A percentile compares a stretch with the other conserved stretches of the same genome.
Conservation (phyloP, 1,140 invertebrate genomes). For the Riptortus pedestris region DNA sequence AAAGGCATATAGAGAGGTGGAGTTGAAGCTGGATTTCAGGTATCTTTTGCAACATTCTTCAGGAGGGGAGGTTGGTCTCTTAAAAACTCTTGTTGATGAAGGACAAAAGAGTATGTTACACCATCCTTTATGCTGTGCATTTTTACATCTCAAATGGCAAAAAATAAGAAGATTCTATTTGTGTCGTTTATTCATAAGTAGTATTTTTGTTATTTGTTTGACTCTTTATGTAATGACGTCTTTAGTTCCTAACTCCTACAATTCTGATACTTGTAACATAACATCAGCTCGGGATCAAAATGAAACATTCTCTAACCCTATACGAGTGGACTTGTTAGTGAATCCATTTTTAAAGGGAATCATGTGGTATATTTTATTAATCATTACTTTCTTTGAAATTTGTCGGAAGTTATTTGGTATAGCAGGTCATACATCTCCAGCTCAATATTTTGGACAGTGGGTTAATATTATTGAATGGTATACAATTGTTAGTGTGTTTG, state of each 20-base stretch:
- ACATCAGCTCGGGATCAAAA: constrained; percentile 34
- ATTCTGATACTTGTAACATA: constrained; percentile 45
- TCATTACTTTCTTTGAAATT: constrained; percentile 62
- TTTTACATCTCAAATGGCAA: constrained; percentile 75
- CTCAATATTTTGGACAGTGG: constrained; percentile 65
- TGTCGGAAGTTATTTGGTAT: constrained; percentile 65
- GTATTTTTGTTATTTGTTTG: constrained; percentile 65
- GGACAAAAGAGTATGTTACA: constrained; percentile 70
- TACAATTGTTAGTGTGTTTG: constrained; percentile 67
- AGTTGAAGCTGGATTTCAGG: constrained; percentile 68
- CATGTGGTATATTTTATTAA: constrained; percentile 64
- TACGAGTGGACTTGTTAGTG: constrained; percentile 56
- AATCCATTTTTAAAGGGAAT: constrained; percentile 62
- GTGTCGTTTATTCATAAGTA: constrained; percentile 63
- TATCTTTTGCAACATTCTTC: constrained; percentile 65
- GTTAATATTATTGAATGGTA: constrained; percentile 80
- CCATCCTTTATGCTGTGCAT: constrained; percentile 72
- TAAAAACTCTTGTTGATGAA: constrained; percentile 72
- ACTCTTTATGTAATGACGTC: constrained; percentile 65
- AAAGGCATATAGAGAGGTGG: constrained; percentile 63
- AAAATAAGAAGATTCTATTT: constrained; percentile 81
- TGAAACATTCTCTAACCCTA: constrained; percentile 40
- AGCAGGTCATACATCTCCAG: constrained; percentile 60
- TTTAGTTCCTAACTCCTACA: constrained; percentile 66
- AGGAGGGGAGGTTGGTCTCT: constrained; percentile 64